These are phyloP conservation scores for Hymenopus coronatus DNA, from an alignment of 2,888 invertebrate genomes.

Conservation along the genomic window DNA sequence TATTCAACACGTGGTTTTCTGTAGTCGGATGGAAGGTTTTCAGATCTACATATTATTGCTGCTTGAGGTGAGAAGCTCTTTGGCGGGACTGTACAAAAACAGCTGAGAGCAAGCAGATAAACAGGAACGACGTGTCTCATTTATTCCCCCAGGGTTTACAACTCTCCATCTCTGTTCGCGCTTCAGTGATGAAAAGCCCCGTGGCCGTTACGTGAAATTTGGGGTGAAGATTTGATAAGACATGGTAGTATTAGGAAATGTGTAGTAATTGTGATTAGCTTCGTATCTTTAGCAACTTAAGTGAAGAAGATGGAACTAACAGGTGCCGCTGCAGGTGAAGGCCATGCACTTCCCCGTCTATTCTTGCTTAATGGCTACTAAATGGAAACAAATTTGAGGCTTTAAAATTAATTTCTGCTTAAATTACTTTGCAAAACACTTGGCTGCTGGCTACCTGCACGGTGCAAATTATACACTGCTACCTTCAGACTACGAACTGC, in stretches of 20 bases:
- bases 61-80: neutral
- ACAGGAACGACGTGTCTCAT: neutral
- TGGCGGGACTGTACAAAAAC: neutral
- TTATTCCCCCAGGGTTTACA: neutral
- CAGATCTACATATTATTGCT: too few species aligned
- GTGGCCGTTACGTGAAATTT: slow-evolving; percentile 26
- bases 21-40: too few species aligned
- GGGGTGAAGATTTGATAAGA: slow-evolving; percentile 31
- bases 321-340: neutral
- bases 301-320: neutral
- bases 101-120: slow-evolving; percentile 7
- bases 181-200: neutral
- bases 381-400: neutral
- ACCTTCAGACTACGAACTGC: neutral
- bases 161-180: neutral
- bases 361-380: neutral
- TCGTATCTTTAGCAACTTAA: slow-evolving; percentile 24
- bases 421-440: neutral
- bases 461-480: neutral
- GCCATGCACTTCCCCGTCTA: neutral
- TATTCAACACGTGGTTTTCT: too few species aligned
- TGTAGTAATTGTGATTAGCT: slow-evolving; percentile 27
- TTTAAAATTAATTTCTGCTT: neutral
- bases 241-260: slow-evolving; percentile 27
- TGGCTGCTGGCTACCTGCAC: neutral